Percentiles rank a stretch among this genome's conserved stretches.
phyloP scores from a whole-genome alignment of 2,113 vertebrate species.

The Acanthisitta chloris region DNA sequence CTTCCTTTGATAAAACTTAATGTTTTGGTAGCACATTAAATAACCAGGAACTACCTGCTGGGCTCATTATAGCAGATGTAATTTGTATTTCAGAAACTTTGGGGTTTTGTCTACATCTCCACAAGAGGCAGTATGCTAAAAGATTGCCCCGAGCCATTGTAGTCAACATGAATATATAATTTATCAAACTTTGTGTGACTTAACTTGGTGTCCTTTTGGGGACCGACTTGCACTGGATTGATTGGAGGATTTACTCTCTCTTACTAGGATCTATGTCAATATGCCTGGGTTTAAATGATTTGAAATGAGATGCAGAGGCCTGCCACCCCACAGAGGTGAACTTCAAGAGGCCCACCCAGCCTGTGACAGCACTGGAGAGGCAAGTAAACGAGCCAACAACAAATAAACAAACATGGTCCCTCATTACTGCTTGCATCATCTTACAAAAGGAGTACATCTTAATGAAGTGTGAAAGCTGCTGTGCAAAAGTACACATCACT shows the following conservation, averaged over 20 bases:
- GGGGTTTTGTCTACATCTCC: neutral
- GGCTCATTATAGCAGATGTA: neutral
- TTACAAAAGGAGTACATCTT: neutral
- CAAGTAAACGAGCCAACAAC: neutral
- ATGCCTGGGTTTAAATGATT: neutral
- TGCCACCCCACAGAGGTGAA: neutral
- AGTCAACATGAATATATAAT: neutral
- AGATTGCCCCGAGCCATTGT: neutral
- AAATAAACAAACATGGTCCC: neutral
- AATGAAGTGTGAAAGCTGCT: neutral
- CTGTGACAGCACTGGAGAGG: neutral
- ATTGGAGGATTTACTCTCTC: neutral
- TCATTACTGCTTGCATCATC: neutral
- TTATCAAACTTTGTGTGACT: neutral
- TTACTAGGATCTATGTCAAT: neutral
- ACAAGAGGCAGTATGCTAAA: neutral
- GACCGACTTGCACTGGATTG: neutral
- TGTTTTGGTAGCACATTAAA: neutral
- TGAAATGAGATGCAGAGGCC: neutral
- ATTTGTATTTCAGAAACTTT: neutral
- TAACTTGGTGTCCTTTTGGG: neutral
- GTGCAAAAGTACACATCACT: neutral
- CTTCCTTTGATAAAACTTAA: neutral
- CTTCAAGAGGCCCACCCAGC: neutral
- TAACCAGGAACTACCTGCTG: neutral